Base-by-base conservation (phyloP, 2,113 vertebrate genomes). In the Spea multiplicata region DNA sequence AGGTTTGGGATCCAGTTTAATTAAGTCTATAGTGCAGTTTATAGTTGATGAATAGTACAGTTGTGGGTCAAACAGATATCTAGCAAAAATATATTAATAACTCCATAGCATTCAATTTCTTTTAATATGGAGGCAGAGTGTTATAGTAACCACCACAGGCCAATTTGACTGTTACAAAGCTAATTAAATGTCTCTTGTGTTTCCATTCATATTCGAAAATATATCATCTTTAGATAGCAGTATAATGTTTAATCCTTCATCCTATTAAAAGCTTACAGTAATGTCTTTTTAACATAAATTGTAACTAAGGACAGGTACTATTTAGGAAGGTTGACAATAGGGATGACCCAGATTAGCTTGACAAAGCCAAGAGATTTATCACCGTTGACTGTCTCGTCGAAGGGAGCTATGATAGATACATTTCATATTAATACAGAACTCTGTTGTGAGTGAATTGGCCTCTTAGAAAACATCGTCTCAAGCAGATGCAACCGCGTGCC, bases 201-300 rank as follows among this genome's bases (percentile, higher is more conserved):
- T 88, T 74, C 78, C 78, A 80, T 80, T 74, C 71, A 74, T 73
- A 80, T 80, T 91, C 88, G 92, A 91, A 92, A 91, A 93, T 93
- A 92, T 91, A 93, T 93, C 91, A 91, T 90, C 87, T 84, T 76
- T 81, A 88, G 92, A 91, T 93, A 92, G 87, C 88, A 85, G 88
- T 86, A 87, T 88, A 91, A 88, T 86, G 90, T 90, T 90, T 91
- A 91, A 90, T 91, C 90, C 90, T 92, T 93, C 92, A 92, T 93
- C 87, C 90, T 91, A 93, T 92, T 92, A 93, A 93, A 85, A 92
- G 92, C 89, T 91, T 90, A 84, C 88, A 88, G 91, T 92, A 93
- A 90, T 90, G 88, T 88, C 92, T 91, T 88, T 91, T 88, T 82
- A 86, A 90, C 89, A 93, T 93, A 93, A 93, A 92, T 93, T 92